A percentile compares a stretch with the other conserved stretches of the same genome.
These are phyloP conservation scores for Atrichornis clamosus DNA, from an alignment of 2,113 vertebrate genomes.

Conservation along the genomic window DNA sequence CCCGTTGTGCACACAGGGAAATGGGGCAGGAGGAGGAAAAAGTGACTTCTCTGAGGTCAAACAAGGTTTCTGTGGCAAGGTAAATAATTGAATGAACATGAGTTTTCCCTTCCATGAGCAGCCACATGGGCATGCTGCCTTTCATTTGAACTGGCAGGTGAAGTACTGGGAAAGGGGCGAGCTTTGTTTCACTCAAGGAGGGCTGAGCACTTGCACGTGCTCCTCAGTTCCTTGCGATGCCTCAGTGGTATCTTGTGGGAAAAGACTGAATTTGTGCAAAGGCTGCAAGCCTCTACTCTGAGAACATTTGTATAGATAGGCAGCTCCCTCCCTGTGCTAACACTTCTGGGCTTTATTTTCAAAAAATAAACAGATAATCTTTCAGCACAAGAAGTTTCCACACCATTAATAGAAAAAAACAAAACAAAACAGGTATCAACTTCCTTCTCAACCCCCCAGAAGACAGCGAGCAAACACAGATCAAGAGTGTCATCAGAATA, in stretches of 20 bases:
- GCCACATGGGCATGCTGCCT: neutral
- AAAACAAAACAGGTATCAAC: neutral
- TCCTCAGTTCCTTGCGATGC: neutral
- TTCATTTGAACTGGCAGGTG: neutral
- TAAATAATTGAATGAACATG: neutral
- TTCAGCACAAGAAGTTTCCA: neutral
- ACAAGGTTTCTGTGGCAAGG: neutral
- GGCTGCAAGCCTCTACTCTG: neutral
- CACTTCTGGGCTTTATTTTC: neutral
- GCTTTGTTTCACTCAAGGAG: neutral
- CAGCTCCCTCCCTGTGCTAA: neutral
- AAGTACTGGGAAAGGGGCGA: neutral
- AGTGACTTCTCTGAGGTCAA: neutral
- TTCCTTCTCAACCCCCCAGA: neutral
- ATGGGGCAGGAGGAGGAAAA: neutral
- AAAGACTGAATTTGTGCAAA: neutral
- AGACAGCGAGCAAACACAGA: neutral
- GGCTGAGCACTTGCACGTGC: neutral
- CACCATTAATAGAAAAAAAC: rapidly evolving
- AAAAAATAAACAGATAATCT: neutral
- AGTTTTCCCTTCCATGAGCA: neutral
- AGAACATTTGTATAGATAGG: neutral
- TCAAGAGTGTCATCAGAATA: neutral
- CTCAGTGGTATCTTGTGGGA: neutral
- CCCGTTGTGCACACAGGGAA: neutral